Conservation (phyloP, 2,888 invertebrate genomes). For the Drosophila cognata region DNA sequence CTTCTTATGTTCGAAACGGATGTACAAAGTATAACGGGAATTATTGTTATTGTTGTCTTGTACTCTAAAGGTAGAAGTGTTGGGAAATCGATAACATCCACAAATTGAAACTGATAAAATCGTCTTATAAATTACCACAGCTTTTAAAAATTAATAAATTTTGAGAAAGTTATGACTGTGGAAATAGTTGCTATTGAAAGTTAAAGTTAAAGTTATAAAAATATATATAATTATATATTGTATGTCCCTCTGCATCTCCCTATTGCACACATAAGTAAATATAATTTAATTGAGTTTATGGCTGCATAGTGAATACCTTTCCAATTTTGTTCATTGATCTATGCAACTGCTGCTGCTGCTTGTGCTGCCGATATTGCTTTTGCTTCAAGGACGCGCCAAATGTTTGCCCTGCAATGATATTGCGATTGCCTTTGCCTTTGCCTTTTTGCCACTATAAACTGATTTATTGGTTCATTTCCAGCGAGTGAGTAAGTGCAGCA, state of each 20-base stretch:
- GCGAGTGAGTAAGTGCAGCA: constrained; percentile 61
- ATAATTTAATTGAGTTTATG: constrained; percentile 56
- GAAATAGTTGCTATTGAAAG: neutral
- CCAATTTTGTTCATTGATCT: constrained; percentile 53
- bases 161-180: neutral
- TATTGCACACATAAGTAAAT: constrained; percentile 52
- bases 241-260: neutral
- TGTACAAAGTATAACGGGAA: constrained; percentile 23
- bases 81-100: too few relatives aligned
- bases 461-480: constrained; percentile 81
- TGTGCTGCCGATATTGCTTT: neutral
- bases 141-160: neutral
- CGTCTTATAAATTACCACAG: too few relatives aligned
- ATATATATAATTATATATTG: too few relatives aligned
- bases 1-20: constrained; percentile 32
- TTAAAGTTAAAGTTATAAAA: too few relatives aligned
- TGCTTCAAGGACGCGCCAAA: constrained; percentile 55
- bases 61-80: neutral
- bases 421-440: constrained; percentile 45
- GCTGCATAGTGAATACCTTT: constrained; percentile 46
- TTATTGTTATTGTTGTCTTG: neutral
- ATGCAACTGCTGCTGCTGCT: constrained; percentile 41
- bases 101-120: too few relatives aligned
- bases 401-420: constrained; percentile 66
- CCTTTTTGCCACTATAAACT: constrained; percentile 76